Percentiles rank a stretch among this genome's conserved stretches.
phyloP scores from a whole-genome alignment of 2,888 invertebrate species.

The Acanthosepion pharaonis region DNA sequence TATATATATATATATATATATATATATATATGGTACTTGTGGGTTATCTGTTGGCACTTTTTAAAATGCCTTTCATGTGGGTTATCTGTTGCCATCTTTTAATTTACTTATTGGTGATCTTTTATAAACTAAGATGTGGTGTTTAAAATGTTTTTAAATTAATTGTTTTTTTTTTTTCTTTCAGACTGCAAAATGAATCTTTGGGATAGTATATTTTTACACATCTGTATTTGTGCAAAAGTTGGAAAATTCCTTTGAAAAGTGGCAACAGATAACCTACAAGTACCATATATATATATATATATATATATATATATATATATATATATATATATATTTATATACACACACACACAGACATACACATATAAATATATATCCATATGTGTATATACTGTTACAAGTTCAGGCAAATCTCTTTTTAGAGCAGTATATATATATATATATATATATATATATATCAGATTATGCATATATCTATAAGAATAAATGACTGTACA shows the following conservation, averaged over 20 bases:
- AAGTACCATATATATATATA: too few relatives aligned
- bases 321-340: background rate
- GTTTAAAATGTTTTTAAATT: too few relatives aligned
- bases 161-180: background rate
- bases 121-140: too few relatives aligned
- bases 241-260: too few relatives aligned
- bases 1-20: background rate
- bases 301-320: background rate
- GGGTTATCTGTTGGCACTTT: too few relatives aligned
- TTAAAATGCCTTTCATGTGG: too few relatives aligned
- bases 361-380: background rate
- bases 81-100: too few relatives aligned
- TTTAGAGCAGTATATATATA: background rate
- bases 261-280: too few relatives aligned
- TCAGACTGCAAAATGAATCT: background rate
- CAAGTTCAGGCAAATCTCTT: background rate
- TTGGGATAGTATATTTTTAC: too few relatives aligned
- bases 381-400: background rate
- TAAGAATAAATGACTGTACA: background rate
- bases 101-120: too few relatives aligned
- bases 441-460: background rate
- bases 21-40: background rate
- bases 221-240: too few relatives aligned
- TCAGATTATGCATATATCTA: background rate
- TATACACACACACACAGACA: rapidly evolving